Evolutionary conservation across 2,797 vertebrate genomes (phyloP), one percentile per base, ranked within the genome.

Genomic region (Spea hammondii): DNA sequence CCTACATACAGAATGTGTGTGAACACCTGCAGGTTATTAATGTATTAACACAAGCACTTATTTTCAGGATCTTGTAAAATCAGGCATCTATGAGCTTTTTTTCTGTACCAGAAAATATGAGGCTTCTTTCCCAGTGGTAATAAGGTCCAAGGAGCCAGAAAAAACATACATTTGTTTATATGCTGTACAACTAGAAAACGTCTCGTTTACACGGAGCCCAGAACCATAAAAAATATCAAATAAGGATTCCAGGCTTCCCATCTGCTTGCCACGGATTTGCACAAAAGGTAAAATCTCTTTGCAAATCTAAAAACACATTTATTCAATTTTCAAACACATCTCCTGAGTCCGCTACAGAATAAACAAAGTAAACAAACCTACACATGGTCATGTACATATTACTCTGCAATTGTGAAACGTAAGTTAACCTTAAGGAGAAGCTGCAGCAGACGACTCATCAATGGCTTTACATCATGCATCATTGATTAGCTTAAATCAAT

Each of bases 141-240:
- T 68, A 85, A 13, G 83, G 66, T 76, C 78, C 49, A 0, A 9
- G 77, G 83, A 85, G 85, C 84, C 87, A 89, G 86, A 79, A 86
- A 86, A 88, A 89, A 86, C 59, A 88, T 79, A 82, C 78, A 83
- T 69, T 79, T 84, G 79, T 85, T 89, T 88, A 86, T 79, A 83
- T 71, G 84, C 75, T 83, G 48, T 59, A 84, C 75, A 65, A 84
- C 84, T 77, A 85, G 78, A 86, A 86, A 85, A 88, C 73, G 84
- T 86, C 84, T 84, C 84, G 85, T 87, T 89, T 86, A 85, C 81
- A 73, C 76, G 79, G 67, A 85, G 78, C 83, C 85, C 84, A 87
- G 75, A 88, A 84, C 79, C 83, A 85, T 83, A 84, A 83, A 87
- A 87, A 84, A 81, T 84, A 88, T 85, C 84, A 85, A 86, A 85